A percentile compares a stretch with the other conserved stretches of the same genome.
Evolutionary conservation across 2,797 vertebrate species (phyloP).

Genomic region (Diglossa cyanea): DNA sequence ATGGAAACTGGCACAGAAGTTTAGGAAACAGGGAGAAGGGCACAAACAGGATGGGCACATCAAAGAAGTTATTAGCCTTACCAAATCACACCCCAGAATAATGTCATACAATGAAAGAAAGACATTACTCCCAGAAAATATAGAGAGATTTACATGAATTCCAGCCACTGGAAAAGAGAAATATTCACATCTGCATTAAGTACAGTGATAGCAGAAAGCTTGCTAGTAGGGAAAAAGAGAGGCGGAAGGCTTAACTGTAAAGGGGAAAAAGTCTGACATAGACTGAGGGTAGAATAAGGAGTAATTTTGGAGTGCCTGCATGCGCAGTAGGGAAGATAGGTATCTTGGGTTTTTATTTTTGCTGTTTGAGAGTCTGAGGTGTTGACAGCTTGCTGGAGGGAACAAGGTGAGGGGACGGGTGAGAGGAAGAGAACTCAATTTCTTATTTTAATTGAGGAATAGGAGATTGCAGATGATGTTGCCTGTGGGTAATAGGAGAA

Average conservation of each 20-base stretch:
- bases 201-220: not conserved
- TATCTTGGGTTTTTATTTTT: not conserved
- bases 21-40: not conserved
- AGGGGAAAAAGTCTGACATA: not conserved
- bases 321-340: not conserved
- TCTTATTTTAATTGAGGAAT: not conserved
- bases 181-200: not conserved
- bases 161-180: not conserved
- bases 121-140: not conserved
- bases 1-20: not conserved
- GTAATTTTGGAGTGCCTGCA: not conserved
- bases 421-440: not conserved
- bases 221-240: not conserved
- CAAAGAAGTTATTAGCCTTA: not conserved
- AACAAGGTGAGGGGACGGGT: not conserved
- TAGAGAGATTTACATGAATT: not conserved
- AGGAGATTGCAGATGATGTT: not conserved
- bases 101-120: not conserved
- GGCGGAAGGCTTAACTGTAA: not conserved
- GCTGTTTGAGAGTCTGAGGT: not conserved
- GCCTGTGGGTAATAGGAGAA: not conserved
- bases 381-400: slow-evolving; percentile 40
- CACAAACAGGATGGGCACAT: not conserved
- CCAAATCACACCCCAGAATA: not conserved
- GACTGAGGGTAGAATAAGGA: not conserved